Base-by-base conservation (phyloP, 2,797 vertebrate species). In the Chelonia mydas region DNA sequence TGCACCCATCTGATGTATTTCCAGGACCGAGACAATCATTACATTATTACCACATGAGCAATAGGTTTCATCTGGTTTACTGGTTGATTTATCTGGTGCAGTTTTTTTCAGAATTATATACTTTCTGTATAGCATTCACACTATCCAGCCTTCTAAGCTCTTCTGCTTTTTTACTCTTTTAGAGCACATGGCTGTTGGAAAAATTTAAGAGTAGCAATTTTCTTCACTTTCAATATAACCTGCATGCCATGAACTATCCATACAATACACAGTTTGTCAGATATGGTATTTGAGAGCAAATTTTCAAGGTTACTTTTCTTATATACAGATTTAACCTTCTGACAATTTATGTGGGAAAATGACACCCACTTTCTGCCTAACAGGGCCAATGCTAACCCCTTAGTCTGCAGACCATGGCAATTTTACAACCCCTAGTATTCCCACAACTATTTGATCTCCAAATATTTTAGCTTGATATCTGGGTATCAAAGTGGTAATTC, bases 21-120 rank as follows among this genome's bases (percentile, higher is more conserved):
- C 0, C 4, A 55, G 7, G 51, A 19, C 7, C 0, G 0, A 31
- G 31, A 8, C 50, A 65, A 17, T 80, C 89, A 5, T 82, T 33
- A 84, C 57, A 59, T 68, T 37, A 21, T 68, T 68, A 68, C n/a
- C 19, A 68, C n/a, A n/a, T 68, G 88, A 93, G 49, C 5, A 1
- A n/a, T 76, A 37, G 3, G 41, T 2, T 5, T 51, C 21, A 41
- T 90, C n/a, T 78, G 54, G 82, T 16, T 2, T 7, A 31, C n/a
- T 68, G 6, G 3, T n/a, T 81, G 47, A 4, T 81, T 80, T 90
- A 59, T 7, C n/a, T 8, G 65, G 1, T 0, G 7, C 28, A 45
- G 1, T 21, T 72, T 86, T 89, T 13, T 80, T 45, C 51, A 17
- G 1, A 59, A 81, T 74, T 54, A 7, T n/a, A 2, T 89, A 53